Evolutionary conservation across 2,888 invertebrate species (phyloP), one percentile per base, ranked within the genome.

Genomic region (Agrochola circellaris): DNA sequence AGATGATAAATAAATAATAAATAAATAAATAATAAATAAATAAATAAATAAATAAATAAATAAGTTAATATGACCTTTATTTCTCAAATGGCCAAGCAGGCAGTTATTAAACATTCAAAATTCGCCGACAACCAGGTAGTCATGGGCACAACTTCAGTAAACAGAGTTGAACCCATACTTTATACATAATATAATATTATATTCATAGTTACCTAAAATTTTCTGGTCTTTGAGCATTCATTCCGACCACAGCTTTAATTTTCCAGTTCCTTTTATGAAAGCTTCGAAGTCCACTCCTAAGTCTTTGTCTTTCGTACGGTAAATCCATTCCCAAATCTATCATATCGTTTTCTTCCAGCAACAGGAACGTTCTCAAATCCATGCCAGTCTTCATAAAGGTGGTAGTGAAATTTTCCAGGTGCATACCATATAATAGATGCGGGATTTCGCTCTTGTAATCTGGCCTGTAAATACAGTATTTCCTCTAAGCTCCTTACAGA

Each of bases 251-350:
- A 11, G 96, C 91, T 76, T 94, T 93, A 2, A 96, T 83, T 88
- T 95, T 97, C 97, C 97, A 98, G 2, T 96, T 94, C 84, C 96
- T 95, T 78, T 93, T 95, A 88, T 98, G 98, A 90, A 98, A 98
- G 83, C 95, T 96, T 71, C 96, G 94, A 67, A 98, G 89, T 0
- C 97, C 97, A 56, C 92, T 89, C 73, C 95, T 90, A 81, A 98
- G 95, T 89, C 97, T 95, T 81, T 97, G 96, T 81, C 97, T 95
- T 88, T 98, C 97, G 84, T 96, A 97, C 1, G 97, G 97, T 93
- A 98, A 95, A 7, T 96, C 93, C 30, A 98, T 95, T 56, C 97
- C 98, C 58, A 98, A 86, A 72, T 94, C 90, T 65, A 95, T 90
- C 91, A 98, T 95, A 88, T 97, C 97, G 0, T 95, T 91, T 67